These are phyloP conservation scores for Carabus problematicus DNA, from an alignment of 2,888 invertebrate genomes.

Conservation along the genomic window DNA sequence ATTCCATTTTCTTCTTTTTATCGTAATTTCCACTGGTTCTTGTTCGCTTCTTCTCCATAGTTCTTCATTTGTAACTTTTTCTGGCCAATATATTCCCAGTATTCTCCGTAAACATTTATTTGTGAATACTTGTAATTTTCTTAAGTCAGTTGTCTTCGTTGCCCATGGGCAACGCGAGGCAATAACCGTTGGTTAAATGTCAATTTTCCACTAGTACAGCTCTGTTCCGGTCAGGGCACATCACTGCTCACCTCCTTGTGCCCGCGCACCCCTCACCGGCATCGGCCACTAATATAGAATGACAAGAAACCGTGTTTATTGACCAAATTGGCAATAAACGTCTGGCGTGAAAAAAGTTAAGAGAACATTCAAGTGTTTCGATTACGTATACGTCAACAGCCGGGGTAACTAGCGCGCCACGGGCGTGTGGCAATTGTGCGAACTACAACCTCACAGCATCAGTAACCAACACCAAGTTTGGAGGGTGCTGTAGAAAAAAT, in stretches of 20 bases:
- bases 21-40: too few relatives aligned
- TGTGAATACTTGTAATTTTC: too few relatives aligned
- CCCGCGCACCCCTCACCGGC: not conserved
- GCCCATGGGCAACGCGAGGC: too few relatives aligned
- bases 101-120: too few relatives aligned
- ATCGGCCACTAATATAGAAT: constrained; percentile 20
- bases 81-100: too few relatives aligned
- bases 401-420: not conserved
- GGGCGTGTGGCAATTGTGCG: not conserved
- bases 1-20: too few relatives aligned
- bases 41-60: too few relatives aligned
- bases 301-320: constrained; percentile 39
- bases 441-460: not conserved
- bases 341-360: constrained; percentile 29
- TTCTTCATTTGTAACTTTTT: too few relatives aligned
- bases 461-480: too few relatives aligned
- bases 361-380: constrained; percentile 32
- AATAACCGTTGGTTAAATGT: constrained; percentile 6
- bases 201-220: constrained; percentile 32
- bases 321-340: constrained; percentile 38
- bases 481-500: too few relatives aligned
- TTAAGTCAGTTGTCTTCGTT: too few relatives aligned
- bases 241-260: not conserved
- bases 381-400: constrained; percentile 28
- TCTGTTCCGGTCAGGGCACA: constrained; percentile 30